Conservation (phyloP, 2,888 invertebrate genomes). For the Antheraea yamamai region DNA sequence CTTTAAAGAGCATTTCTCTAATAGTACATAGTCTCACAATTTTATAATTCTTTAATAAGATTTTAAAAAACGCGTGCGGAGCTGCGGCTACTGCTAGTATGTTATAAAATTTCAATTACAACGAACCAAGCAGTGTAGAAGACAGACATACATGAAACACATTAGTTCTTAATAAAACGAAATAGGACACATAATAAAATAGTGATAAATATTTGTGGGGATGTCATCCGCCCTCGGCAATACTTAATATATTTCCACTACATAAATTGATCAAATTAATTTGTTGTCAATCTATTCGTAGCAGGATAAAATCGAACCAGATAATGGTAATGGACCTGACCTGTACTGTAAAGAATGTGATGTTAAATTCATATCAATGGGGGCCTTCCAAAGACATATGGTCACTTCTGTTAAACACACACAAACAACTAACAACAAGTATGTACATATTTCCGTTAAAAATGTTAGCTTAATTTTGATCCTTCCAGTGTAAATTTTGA, state of each 20-base stretch:
- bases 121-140: too few species aligned
- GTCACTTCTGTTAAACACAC: constrained; percentile 65
- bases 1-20: too few species aligned
- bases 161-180: too few species aligned
- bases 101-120: too few species aligned
- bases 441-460: constrained; percentile 27
- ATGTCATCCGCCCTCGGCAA: too few species aligned
- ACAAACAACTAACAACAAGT: constrained; percentile 51
- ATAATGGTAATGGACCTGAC: constrained; percentile 36
- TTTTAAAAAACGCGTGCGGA: too few species aligned
- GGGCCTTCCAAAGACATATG: constrained; percentile 70
- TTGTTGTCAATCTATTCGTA: background rate
- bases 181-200: too few species aligned
- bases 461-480: background rate
- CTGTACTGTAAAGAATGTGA: constrained; percentile 68
- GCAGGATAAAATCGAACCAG: constrained; percentile 33
- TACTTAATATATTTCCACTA: background rate
- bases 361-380: constrained; percentile 62
- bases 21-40: too few species aligned
- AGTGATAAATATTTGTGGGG: too few species aligned
- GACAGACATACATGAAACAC: too few species aligned
- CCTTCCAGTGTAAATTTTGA: constrained; percentile 10
- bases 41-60: too few species aligned
- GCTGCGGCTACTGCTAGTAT: too few species aligned
- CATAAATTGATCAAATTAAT: background rate